These are phyloP conservation scores for Oikopleura albicans DNA, from an alignment of 23 tunicate species.

Conservation along the genomic window DNA sequence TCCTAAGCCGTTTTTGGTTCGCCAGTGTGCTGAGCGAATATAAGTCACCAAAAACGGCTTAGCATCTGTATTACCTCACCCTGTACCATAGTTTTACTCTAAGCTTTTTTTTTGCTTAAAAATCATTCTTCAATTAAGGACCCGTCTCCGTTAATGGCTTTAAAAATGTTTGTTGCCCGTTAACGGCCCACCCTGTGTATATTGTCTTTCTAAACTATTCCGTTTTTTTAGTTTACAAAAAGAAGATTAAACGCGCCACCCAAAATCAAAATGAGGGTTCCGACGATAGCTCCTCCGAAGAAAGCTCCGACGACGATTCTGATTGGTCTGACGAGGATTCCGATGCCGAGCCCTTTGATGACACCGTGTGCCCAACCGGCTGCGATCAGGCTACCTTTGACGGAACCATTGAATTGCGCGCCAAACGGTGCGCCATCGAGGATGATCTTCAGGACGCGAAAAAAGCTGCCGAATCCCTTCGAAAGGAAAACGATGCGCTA, in stretches of 20 bases:
- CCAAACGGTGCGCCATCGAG: slow-evolving; percentile 56
- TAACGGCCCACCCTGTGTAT: too few species aligned
- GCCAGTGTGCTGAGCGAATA: too few species aligned
- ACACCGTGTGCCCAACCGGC: slow-evolving; percentile 80
- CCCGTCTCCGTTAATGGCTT: too few species aligned
- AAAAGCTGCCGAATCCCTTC: slow-evolving; percentile 56
- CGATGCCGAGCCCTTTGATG: slow-evolving; percentile 77
- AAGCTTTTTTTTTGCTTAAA: too few species aligned
- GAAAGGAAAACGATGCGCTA: slow-evolving; percentile 58
- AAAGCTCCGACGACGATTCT: slow-evolving; percentile 31
- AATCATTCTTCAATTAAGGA: too few species aligned
- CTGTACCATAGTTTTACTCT: too few species aligned
- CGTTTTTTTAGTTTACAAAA: slow-evolving; percentile 44
- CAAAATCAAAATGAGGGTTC: slow-evolving; percentile 47
- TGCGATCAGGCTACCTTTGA: slow-evolving; percentile 50
- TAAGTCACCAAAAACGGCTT: too few species aligned
- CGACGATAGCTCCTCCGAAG: background rate
- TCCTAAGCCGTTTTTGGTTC: too few species aligned
- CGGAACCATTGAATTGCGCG: slow-evolving; percentile 37
- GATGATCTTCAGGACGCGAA: slow-evolving; percentile 64
- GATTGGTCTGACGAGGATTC: slow-evolving; percentile 95
- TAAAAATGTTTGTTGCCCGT: too few species aligned
- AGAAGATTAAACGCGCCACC: slow-evolving; percentile 81
- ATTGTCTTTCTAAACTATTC: too few species aligned
- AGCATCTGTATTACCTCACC: too few species aligned